A percentile compares a stretch with the other conserved stretches of the same genome.
These are phyloP conservation scores for Homarus americanus DNA, from an alignment of 1,140 invertebrate genomes.

Conservation along the genomic window DNA sequence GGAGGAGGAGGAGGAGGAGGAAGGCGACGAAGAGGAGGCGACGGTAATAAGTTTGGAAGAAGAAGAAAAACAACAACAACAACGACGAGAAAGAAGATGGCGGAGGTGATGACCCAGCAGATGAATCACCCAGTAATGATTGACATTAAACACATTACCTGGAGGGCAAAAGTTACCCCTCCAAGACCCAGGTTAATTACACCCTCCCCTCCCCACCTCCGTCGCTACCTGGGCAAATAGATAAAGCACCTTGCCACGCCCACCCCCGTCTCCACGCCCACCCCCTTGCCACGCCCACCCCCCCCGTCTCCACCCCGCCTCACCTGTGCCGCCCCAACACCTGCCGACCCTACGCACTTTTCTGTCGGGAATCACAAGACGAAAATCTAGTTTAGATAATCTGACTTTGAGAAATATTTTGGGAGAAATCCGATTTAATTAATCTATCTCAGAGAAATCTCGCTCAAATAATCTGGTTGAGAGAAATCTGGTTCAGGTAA, in stretches of 20 bases:
- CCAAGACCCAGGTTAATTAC: neutral
- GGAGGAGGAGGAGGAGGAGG: neutral
- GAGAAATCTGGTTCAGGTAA: too few species aligned
- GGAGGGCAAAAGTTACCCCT: neutral
- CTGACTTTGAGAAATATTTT: too few species aligned
- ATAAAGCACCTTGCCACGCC: neutral
- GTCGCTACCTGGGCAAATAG: neutral
- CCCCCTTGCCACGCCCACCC: too few species aligned
- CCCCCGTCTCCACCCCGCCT: too few species aligned
- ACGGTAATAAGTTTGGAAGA: neutral
- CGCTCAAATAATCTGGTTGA: too few species aligned
- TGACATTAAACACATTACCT: neutral
- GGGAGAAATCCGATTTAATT: too few species aligned
- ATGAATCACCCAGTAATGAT: neutral
- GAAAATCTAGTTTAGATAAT: too few species aligned
- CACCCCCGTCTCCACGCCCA: too few species aligned
- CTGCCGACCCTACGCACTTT: too few species aligned
- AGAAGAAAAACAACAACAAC: neutral
- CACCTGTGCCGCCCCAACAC: too few species aligned
- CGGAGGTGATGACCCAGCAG: neutral
- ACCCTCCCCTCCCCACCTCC: neutral
- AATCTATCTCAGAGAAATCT: too few species aligned
- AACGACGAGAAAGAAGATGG: neutral
- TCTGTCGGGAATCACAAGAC: too few species aligned
- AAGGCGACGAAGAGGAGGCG: neutral